Conservation (phyloP, 2,797 vertebrate species). For the Scolopax bukidnonensis region DNA sequence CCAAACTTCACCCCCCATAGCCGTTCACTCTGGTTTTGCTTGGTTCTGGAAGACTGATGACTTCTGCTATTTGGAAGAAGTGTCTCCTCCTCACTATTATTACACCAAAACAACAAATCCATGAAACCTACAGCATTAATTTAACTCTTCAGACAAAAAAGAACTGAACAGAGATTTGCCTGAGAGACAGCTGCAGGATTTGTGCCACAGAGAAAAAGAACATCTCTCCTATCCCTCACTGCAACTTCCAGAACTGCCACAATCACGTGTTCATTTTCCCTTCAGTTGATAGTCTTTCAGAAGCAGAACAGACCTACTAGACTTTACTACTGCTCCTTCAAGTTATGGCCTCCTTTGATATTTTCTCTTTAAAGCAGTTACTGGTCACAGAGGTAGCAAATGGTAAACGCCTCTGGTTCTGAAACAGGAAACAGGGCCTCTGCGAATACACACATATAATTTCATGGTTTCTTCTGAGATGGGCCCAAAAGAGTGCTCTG, state of each 20-base stretch:
- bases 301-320: background rate
- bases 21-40: background rate
- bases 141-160: background rate
- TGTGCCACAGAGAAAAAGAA: background rate
- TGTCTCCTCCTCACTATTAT: background rate
- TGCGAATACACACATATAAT: background rate
- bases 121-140: background rate
- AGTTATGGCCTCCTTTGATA: background rate
- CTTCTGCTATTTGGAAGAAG: background rate
- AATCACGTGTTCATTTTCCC: background rate
- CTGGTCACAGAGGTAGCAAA: background rate
- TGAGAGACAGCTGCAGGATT: background rate
- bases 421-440: background rate
- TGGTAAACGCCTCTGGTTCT: background rate
- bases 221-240: background rate
- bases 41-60: background rate
- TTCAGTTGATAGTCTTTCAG: background rate
- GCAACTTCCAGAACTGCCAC: background rate
- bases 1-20: background rate
- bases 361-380: background rate
- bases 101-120: background rate
- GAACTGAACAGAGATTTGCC: background rate
- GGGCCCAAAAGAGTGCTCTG: background rate
- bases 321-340: background rate
- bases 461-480: background rate